phyloP scores from a whole-genome alignment of 2,888 invertebrate species.

The Acanthosepion pharaonis region DNA sequence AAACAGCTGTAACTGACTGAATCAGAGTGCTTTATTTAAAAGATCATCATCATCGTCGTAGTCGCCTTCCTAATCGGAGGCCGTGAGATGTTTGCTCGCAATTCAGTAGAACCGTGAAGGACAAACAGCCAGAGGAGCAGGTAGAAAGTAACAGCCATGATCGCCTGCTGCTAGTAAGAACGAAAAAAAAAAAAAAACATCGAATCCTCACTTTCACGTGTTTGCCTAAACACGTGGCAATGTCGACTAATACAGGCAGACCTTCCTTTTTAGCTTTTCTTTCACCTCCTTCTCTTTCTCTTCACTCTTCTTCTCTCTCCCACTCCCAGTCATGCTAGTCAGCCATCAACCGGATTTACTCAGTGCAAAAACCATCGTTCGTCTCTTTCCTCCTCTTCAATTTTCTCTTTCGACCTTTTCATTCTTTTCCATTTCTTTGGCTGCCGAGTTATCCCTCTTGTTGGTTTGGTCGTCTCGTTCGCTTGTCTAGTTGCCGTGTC shows the following conservation, averaged over 20 bases:
- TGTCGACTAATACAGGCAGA: neutral
- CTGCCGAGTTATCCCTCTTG: neutral
- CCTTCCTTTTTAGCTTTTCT: neutral
- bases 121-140: neutral
- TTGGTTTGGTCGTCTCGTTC: too few relatives aligned
- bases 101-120: neutral
- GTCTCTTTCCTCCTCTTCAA: neutral
- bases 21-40: neutral
- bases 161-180: neutral
- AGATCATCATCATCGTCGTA: neutral
- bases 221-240: neutral
- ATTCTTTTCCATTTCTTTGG: neutral
- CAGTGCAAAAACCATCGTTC: neutral
- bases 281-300: neutral
- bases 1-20: neutral
- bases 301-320: neutral
- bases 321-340: neutral
- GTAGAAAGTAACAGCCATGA: neutral
- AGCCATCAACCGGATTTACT: constrained; percentile 4
- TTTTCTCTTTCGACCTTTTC: neutral
- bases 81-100: neutral
- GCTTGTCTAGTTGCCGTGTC: neutral
- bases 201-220: neutral
- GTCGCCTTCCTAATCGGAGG: neutral
- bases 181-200: neutral